These are phyloP conservation scores for Oreochromis grahami DNA, from an alignment of 2,797 vertebrate genomes.

Conservation along the genomic window DNA sequence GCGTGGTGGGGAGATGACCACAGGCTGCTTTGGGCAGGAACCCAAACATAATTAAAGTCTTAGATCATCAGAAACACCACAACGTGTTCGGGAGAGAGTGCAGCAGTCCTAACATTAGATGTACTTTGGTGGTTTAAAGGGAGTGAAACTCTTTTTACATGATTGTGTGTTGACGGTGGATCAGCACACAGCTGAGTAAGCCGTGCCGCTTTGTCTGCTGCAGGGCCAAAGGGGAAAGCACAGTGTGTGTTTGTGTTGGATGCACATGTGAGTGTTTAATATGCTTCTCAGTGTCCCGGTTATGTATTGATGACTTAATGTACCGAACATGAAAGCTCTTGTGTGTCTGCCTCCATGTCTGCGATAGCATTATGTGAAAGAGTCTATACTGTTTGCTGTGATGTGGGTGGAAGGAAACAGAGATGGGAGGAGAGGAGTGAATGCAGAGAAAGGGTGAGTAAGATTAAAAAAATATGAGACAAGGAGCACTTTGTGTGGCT, in stretches of 20 bases:
- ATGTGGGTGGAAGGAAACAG: slow-evolving; percentile 2
- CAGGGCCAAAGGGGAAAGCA: not conserved
- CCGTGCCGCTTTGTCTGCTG: slow-evolving; percentile 8
- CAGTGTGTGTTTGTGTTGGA: not conserved
- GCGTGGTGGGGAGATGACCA: not conserved
- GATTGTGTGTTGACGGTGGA: slow-evolving; percentile 16
- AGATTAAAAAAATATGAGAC: not conserved
- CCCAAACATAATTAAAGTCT: not conserved
- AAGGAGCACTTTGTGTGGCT: not conserved
- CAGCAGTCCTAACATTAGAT: not conserved
- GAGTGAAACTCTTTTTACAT: not conserved
- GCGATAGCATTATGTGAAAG: not conserved
- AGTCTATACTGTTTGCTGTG: not conserved
- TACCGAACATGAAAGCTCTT: not conserved
- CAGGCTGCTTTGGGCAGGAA: not conserved
- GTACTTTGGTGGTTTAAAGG: not conserved
- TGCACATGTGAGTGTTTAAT: not conserved
- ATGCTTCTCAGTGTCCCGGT: not conserved
- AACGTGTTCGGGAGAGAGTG: not conserved
- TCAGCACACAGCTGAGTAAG: slow-evolving; percentile 1
- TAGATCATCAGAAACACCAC: not conserved
- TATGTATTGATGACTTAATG: slow-evolving; percentile 36
- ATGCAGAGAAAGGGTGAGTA: not conserved
- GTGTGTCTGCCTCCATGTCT: not conserved
- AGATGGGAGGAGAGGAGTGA: not conserved